Conservation (phyloP, 2,797 vertebrate genomes). For the Furcifer pardalis region DNA sequence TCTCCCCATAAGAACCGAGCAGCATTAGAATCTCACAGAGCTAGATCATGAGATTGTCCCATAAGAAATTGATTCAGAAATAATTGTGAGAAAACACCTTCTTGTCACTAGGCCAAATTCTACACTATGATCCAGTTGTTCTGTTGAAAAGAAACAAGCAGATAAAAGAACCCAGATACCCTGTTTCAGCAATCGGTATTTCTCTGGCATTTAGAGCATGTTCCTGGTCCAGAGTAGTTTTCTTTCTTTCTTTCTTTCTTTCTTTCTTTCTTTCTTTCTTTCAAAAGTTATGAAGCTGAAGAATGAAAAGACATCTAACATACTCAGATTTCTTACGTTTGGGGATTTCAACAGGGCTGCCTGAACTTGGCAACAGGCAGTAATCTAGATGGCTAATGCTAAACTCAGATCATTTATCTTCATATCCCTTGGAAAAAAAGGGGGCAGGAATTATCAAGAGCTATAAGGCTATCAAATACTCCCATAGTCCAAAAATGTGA, state of each 20-base stretch:
- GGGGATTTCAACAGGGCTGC: conserved; percentile 62
- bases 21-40: background rate
- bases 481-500: conserved; percentile 8
- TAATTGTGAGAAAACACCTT: conserved; percentile 55
- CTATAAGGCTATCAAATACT: conserved; percentile 43
- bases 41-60: background rate
- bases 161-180: conserved; percentile 60
- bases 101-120: conserved; percentile 51
- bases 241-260: conserved; percentile 24
- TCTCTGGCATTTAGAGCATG: conserved; percentile 60
- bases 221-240: conserved; percentile 64
- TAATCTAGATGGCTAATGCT: conserved; percentile 58
- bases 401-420: conserved; percentile 63
- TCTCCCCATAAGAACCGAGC: background rate
- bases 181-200: conserved; percentile 71
- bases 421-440: conserved; percentile 23
- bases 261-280: conserved; percentile 44
- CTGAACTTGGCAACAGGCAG: conserved; percentile 62
- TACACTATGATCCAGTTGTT: conserved; percentile 69
- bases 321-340: conserved; percentile 56
- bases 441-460: background rate
- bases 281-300: conserved; percentile 70
- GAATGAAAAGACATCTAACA: conserved; percentile 63
- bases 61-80: background rate
- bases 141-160: conserved; percentile 59